Evolutionary conservation across 1,140 invertebrate species (phyloP).

Genomic region (Cydia pomonella): DNA sequence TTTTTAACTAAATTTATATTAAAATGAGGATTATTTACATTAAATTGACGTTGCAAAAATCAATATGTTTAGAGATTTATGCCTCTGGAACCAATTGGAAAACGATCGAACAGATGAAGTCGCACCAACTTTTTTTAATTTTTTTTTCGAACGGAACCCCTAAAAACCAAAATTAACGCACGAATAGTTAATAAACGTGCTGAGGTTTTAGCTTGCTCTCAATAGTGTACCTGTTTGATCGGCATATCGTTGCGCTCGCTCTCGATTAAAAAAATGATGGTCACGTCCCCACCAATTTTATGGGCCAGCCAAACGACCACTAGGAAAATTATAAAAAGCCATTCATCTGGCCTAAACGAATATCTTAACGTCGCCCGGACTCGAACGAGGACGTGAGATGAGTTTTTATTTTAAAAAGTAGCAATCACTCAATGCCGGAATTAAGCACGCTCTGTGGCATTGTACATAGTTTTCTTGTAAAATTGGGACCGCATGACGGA

Average conservation of each 20-base stretch:
- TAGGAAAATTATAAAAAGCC: constrained; percentile 64
- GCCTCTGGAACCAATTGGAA: background rate
- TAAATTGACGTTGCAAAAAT: background rate
- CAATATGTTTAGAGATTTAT: background rate
- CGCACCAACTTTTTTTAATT: background rate
- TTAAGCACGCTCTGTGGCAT: constrained; percentile 47
- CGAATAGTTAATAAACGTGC: constrained; percentile 47
- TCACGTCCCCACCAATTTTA: constrained; percentile 76
- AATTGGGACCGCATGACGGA: constrained; percentile 36
- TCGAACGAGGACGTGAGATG: constrained; percentile 56
- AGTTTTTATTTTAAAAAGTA: constrained; percentile 56
- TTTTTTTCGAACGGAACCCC: background rate
- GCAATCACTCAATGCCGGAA: constrained; percentile 50
- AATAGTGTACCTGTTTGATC: constrained; percentile 67
- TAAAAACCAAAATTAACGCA: constrained; percentile 24
- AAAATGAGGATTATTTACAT: too few relatives aligned
- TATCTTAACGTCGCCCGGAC: constrained; percentile 50
- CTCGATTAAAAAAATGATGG: constrained; percentile 64
- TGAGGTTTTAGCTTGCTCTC: constrained; percentile 50
- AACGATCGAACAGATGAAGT: background rate
- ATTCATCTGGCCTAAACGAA: constrained; percentile 64
- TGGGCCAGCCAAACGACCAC: constrained; percentile 59
- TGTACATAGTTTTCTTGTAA: constrained; percentile 39
- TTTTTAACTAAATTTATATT: too few relatives aligned
- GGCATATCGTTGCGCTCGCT: constrained; percentile 61